These are phyloP conservation scores for Aegypius monachus DNA, from an alignment of 2,113 vertebrate genomes.

Conservation along the genomic window DNA sequence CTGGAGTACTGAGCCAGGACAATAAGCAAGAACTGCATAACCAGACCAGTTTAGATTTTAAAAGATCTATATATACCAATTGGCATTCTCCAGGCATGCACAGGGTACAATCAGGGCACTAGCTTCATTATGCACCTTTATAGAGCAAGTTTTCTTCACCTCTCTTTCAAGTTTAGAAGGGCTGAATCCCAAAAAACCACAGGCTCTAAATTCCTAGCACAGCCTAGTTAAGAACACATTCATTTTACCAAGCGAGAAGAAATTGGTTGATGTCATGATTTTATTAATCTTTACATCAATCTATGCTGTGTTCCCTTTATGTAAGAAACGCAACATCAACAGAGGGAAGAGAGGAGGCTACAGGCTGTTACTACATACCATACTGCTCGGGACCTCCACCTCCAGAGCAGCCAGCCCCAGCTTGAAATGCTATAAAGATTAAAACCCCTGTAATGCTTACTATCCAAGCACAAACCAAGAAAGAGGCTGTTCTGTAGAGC, in stretches of 20 bases:
- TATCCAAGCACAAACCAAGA: background rate
- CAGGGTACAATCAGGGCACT: background rate
- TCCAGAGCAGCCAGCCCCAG: background rate
- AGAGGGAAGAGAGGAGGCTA: background rate
- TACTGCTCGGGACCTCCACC: background rate
- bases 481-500: background rate
- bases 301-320: background rate
- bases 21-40: background rate
- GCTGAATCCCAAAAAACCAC: background rate
- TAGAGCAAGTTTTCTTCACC: background rate
- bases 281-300: background rate
- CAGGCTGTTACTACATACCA: background rate
- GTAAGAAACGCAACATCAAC: background rate
- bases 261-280: background rate
- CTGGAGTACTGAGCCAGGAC: background rate
- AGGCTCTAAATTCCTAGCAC: background rate
- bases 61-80: background rate
- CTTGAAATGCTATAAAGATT: background rate
- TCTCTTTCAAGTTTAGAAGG: background rate
- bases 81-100: background rate
- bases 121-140: background rate
- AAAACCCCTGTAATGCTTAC: background rate
- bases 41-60: background rate
- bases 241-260: background rate
- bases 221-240: background rate